phyloP scores from a whole-genome alignment of 2,888 invertebrate species.

The Caenorhabditis sp. region DNA sequence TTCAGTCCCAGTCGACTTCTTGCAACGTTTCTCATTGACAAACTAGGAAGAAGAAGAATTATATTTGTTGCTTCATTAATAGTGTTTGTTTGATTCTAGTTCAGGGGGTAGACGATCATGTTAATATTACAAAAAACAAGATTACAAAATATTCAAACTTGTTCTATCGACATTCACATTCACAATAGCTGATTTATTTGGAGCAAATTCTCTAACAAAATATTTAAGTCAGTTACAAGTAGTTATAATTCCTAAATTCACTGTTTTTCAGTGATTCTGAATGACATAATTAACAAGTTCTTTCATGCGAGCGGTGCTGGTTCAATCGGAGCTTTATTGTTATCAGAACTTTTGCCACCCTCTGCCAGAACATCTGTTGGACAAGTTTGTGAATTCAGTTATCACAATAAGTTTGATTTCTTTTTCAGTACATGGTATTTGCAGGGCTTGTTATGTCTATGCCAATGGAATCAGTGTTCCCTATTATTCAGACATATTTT shows the following conservation, averaged over 20 bases:
- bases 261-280: slow-evolving; percentile 17
- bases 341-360: slow-evolving; percentile 24
- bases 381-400: slow-evolving; percentile 12
- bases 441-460: not conserved
- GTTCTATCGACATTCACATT: slow-evolving; percentile 1
- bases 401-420: not conserved
- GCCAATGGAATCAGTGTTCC: not conserved
- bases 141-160: not conserved
- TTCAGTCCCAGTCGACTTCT: not conserved
- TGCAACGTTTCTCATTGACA: not conserved
- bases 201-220: not conserved
- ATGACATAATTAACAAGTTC: slow-evolving; percentile 12
- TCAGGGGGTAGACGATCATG: too few species aligned
- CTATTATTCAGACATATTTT: slow-evolving; percentile 21
- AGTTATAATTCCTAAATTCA: too few species aligned
- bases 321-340: slow-evolving; percentile 10
- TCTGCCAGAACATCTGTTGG: slow-evolving; percentile 26
- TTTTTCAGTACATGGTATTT: too few species aligned
- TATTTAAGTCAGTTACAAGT: not conserved
- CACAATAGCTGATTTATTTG: not conserved
- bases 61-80: not conserved
- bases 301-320: slow-evolving; percentile 6
- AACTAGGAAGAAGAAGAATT: not conserved
- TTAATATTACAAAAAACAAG: too few species aligned
- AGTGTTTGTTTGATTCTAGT: too few species aligned